Evolutionary conservation across 2,888 invertebrate genomes (phyloP), one percentile per base, ranked within the genome.

Genomic region (Steromphala cineraria): DNA sequence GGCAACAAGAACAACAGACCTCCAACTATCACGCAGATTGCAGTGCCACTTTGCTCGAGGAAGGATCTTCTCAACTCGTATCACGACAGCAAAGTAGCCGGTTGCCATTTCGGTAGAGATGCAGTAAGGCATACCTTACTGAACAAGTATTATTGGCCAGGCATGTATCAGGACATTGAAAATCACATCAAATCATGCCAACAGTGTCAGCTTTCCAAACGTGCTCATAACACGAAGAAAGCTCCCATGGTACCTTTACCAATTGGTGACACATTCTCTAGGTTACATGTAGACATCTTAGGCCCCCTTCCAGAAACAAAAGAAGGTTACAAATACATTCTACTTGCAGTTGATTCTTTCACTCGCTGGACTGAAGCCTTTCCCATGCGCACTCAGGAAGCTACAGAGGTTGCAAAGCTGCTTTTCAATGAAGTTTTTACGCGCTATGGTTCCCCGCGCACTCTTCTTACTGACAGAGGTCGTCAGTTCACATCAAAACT

Each of bases 281-380:
- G 81, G 8, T 53, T 80, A 19, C 85, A 85, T 67, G 83, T 85
- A 53, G 85, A 86, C 28, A 79, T 86, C 53, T 36, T 86, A 5
- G 84, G 84, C 10, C 83, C 84, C 0, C 55, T 87, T 21, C 76
- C 85, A n/a, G 75, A 56, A 62, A 78, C 79, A 5, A 40, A 52
- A 53, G 78, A 84, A 28, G 84, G 97, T 96, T 94, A 97, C 97
- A 92, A 97, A 95, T 93, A 84, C 53, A 81, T 83, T 15, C 75
- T 86, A 13, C 75, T 85, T n/a, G 67, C 84, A 21, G 84, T 85
- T n/a, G 84, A 86, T 19, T 80, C 80, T 19, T 85, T 81, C 53
- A 75, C 81, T 7, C 76, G 78, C n/a, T 87, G 84, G 83, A 53
- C 81, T 55, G 87, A 87, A 77, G 84, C 82, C 0, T 84, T 87